phyloP scores from a whole-genome alignment of 2,797 vertebrate species.

The Tamandua tetradactyla region DNA sequence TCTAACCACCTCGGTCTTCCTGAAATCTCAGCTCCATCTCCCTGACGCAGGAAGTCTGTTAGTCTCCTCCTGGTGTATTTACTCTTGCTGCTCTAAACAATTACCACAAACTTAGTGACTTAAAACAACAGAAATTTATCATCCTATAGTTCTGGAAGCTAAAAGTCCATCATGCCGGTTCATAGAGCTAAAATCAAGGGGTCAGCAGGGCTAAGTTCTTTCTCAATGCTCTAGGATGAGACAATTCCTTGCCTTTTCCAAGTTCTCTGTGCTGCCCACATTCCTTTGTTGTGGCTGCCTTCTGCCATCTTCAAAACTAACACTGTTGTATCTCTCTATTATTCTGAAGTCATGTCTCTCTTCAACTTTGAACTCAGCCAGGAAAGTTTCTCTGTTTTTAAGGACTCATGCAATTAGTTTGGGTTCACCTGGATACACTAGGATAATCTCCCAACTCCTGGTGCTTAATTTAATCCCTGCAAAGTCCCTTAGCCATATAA shows the following conservation, averaged over 20 bases:
- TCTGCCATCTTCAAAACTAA: background rate
- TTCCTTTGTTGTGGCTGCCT: background rate
- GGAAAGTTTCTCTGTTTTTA: background rate
- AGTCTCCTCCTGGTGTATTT: background rate
- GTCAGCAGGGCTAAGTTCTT: background rate
- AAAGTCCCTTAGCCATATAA: background rate
- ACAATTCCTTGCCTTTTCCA: background rate
- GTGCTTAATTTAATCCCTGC: background rate
- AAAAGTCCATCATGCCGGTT: background rate
- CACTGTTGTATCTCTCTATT: background rate
- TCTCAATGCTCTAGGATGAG: background rate
- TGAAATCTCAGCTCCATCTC: background rate
- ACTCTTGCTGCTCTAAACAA: background rate
- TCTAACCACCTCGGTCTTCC: background rate
- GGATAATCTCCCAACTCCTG: background rate
- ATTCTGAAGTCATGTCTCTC: background rate
- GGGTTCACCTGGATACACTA: background rate
- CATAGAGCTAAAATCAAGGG: background rate
- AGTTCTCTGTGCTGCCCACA: background rate
- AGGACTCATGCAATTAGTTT: background rate
- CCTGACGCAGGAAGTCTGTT: background rate
- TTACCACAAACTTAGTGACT: background rate
- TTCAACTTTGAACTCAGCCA: background rate
- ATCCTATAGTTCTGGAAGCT: background rate
- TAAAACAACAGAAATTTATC: background rate